These are phyloP conservation scores for Parnassius glacialis DNA, from an alignment of 2,888 invertebrate genomes.

Conservation along the genomic window DNA sequence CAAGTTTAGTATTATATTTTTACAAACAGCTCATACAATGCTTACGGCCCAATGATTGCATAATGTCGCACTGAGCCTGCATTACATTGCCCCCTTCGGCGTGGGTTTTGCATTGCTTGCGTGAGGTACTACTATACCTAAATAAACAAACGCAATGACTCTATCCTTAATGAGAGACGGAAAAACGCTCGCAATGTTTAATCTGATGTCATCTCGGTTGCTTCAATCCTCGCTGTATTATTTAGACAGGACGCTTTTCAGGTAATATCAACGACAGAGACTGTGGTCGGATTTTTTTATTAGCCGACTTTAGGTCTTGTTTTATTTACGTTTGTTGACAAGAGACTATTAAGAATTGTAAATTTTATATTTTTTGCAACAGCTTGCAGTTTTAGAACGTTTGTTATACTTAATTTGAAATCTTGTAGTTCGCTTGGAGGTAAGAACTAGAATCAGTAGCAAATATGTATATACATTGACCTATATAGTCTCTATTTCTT, in stretches of 20 bases:
- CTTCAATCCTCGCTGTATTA: conserved; percentile 61
- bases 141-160: conserved; percentile 31
- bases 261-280: conserved; percentile 22
- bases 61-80: conserved; percentile 5
- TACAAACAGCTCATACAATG: conserved; percentile 1
- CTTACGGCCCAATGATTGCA: not conserved
- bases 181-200: conserved; percentile 68
- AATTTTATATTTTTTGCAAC: no score
- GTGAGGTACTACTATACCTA: conserved; percentile 3
- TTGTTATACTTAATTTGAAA: conserved; percentile 3
- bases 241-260: conserved; percentile 49
- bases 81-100: conserved; percentile 3
- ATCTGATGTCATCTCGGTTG: conserved; percentile 66
- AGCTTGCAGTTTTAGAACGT: not conserved
- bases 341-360: no score
- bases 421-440: conserved; percentile 2
- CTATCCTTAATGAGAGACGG: conserved; percentile 56
- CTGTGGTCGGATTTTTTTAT: conserved; percentile 22
- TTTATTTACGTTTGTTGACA: conserved; percentile 16
- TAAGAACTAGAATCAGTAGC: no score
- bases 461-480: conserved; percentile 47
- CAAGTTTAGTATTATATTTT: not conserved
- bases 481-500: conserved; percentile 65
- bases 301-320: conserved; percentile 14
- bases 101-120: not conserved